Percentiles rank a stretch among this genome's conserved stretches.
phyloP scores from a whole-genome alignment of 1,140 invertebrate species.

The Hyposmocoma kahamanoa region DNA sequence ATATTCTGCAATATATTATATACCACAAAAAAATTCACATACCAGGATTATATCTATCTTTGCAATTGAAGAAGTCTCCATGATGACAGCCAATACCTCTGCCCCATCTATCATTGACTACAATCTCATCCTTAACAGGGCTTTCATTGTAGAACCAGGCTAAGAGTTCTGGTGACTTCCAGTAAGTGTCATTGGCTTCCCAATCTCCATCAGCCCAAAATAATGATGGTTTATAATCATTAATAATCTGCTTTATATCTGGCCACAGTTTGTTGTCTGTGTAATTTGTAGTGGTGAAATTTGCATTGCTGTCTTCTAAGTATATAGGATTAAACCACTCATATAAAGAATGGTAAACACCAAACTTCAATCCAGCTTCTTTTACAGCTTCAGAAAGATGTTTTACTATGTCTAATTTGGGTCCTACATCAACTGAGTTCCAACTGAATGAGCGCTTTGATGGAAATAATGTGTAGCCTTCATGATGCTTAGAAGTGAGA shows the following conservation, averaged over 20 bases:
- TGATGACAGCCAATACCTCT: constrained; percentile 85
- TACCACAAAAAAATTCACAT: constrained; percentile 24
- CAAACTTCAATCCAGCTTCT: constrained; percentile 82
- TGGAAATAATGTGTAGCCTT: constrained; percentile 93
- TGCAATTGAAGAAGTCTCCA: constrained; percentile 90
- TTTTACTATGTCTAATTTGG: constrained; percentile 86
- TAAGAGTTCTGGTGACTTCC: constrained; percentile 85
- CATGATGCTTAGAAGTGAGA: constrained; percentile 95
- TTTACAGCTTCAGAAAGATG: constrained; percentile 83
- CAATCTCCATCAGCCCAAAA: constrained; percentile 97
- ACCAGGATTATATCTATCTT: constrained; percentile 93
- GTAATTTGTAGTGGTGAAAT: constrained; percentile 80
- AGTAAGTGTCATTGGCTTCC: constrained; percentile 88
- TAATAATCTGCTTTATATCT: constrained; percentile 83
- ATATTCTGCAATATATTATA: too few relatives aligned
- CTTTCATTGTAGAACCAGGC: constrained; percentile 97
- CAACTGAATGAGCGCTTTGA: constrained; percentile 90
- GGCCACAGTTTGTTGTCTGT: constrained; percentile 81
- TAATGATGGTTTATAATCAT: constrained; percentile 89
- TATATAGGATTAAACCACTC: constrained; percentile 96
- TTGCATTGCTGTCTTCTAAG: constrained; percentile 80
- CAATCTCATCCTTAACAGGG: constrained; percentile 91
- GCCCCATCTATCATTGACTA: constrained; percentile 94
- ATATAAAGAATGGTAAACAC: constrained; percentile 91
- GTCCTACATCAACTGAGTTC: constrained; percentile 92